phyloP scores from a whole-genome alignment of 2,888 invertebrate genomes.

The Theodoxus fluviatilis region DNA sequence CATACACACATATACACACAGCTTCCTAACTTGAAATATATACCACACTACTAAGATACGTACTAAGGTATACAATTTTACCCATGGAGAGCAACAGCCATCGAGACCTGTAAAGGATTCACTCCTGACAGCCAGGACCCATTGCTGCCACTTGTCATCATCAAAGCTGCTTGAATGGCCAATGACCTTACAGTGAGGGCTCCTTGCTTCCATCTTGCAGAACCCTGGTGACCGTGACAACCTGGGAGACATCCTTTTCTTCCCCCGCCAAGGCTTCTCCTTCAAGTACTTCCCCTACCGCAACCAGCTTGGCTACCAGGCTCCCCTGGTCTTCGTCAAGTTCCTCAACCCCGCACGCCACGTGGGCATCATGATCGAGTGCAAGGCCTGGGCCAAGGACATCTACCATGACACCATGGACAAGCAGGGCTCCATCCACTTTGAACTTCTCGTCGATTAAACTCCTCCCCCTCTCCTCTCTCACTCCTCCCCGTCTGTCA shows the following conservation, averaged over 20 bases:
- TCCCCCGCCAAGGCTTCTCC: constrained; percentile 70
- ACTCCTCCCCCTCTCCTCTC: too few relatives aligned
- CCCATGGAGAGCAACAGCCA: too few relatives aligned
- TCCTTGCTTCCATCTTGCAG: constrained; percentile 47
- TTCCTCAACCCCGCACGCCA: constrained; percentile 63
- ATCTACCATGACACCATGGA: constrained; percentile 82
- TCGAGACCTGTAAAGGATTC: too few relatives aligned
- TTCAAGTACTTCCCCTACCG: constrained; percentile 70
- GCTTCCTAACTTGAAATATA: too few relatives aligned
- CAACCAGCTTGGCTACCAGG: constrained; percentile 65
- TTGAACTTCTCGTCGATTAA: constrained; percentile 91
- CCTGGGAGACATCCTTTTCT: too few relatives aligned
- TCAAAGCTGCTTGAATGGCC: background rate
- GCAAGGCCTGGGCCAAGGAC: constrained; percentile 67
- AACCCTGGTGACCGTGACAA: constrained; percentile 92
- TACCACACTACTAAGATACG: too few relatives aligned
- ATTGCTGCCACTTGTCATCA: background rate
- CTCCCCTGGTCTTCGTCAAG: constrained; percentile 66
- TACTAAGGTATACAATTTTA: too few relatives aligned
- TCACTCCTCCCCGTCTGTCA: too few relatives aligned
- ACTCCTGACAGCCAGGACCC: too few relatives aligned
- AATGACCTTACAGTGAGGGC: too few relatives aligned
- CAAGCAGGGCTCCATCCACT: constrained; percentile 90
- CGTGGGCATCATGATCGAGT: constrained; percentile 66
- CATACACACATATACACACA: too few relatives aligned